These are phyloP conservation scores for Circaetus gallicus DNA, from an alignment of 2,113 vertebrate genomes.

Conservation along the genomic window DNA sequence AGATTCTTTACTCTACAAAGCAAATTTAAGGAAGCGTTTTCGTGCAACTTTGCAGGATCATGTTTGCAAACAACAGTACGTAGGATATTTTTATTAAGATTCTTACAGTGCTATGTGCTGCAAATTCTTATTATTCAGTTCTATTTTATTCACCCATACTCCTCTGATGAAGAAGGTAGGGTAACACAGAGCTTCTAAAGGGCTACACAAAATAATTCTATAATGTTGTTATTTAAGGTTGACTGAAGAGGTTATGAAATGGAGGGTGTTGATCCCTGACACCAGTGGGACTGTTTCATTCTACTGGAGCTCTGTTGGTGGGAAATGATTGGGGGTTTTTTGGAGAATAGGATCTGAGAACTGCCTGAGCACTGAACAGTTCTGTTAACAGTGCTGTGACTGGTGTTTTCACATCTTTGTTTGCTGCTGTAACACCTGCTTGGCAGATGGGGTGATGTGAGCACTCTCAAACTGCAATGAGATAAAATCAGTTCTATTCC, in stretches of 20 bases:
- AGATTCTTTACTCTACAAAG: background rate
- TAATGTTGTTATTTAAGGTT: background rate
- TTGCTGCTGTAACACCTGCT: background rate
- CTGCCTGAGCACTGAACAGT: background rate
- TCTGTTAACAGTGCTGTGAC: background rate
- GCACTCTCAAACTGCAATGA: background rate
- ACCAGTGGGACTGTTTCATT: background rate
- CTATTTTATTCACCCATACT: background rate
- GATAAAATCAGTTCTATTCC: constrained; percentile 6
- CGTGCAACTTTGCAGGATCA: background rate
- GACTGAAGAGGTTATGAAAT: background rate
- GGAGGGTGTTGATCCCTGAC: background rate
- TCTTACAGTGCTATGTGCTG: background rate
- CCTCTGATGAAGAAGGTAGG: background rate
- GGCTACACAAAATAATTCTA: background rate
- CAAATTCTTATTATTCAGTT: background rate
- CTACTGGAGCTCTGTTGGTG: background rate
- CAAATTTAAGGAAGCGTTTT: background rate
- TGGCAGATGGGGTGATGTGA: background rate
- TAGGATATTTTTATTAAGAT: background rate
- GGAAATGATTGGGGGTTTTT: background rate
- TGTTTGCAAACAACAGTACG: background rate
- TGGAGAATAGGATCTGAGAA: background rate
- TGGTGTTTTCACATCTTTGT: background rate
- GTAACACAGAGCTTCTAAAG: background rate